Conservation (phyloP, 2,113 vertebrate genomes). For the Spea multiplicata region DNA sequence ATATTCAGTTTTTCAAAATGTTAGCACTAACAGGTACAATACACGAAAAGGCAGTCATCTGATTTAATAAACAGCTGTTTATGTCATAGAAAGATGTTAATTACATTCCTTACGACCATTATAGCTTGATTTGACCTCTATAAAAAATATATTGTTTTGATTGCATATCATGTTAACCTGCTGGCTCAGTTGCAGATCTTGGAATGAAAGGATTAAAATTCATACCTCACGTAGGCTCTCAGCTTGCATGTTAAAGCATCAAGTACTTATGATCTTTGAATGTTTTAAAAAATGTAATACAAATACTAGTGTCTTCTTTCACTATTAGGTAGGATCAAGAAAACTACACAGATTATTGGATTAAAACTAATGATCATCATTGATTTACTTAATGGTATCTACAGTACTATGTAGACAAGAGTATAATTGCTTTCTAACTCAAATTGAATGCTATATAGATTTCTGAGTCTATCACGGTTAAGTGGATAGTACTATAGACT, state of each 20-base stretch:
- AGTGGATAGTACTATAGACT: not conserved
- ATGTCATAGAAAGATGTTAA: not conserved
- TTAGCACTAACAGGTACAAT: too few relatives aligned
- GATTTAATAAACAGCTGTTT: not conserved
- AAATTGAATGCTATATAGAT: not conserved
- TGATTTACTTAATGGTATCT: not conserved
- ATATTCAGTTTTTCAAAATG: too few relatives aligned
- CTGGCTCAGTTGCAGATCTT: conserved; percentile 9
- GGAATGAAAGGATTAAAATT: conserved; percentile 17
- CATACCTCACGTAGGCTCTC: conserved; percentile 11
- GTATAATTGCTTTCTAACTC: not conserved
- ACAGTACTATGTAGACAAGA: not conserved
- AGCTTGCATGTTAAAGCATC: not conserved
- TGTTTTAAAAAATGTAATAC: conserved; percentile 3
- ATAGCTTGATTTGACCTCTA: not conserved
- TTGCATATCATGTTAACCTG: conserved; percentile 12
- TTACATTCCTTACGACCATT: not conserved
- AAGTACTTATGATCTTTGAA: not conserved
- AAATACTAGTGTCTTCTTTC: not conserved
- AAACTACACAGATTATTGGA: not conserved
- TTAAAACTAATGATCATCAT: not conserved
- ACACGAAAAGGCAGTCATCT: too few relatives aligned
- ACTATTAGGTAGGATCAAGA: not conserved
- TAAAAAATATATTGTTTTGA: conserved; percentile 10
- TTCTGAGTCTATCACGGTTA: not conserved